Evolutionary conservation across 2,113 vertebrate species (phyloP).

Genomic region (Barnardius zonarius): DNA sequence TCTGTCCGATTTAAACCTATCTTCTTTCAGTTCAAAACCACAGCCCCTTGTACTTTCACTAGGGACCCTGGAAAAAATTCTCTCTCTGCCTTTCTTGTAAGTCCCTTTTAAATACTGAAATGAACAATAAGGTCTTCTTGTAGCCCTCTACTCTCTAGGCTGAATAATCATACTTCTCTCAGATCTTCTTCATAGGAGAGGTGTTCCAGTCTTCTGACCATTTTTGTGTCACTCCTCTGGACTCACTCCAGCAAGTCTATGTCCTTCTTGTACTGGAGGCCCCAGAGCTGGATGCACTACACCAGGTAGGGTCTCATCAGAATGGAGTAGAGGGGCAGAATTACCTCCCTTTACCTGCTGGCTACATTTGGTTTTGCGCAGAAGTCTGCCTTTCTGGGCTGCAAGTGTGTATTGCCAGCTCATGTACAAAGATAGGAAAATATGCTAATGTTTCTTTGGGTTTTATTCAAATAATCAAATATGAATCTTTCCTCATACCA

Average conservation of each 20-base stretch:
- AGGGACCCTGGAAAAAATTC: background rate
- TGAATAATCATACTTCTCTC: background rate
- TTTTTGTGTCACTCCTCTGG: background rate
- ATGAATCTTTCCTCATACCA: background rate
- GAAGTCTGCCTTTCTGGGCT: background rate
- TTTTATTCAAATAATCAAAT: background rate
- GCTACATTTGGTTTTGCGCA: accelerated
- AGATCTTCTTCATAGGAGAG: background rate
- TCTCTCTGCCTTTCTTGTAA: background rate
- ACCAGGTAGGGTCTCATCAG: background rate
- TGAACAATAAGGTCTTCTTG: background rate
- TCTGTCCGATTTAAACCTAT: background rate
- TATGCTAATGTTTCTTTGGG: background rate
- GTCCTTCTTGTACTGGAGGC: background rate
- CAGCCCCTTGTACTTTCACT: background rate
- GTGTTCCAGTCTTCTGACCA: background rate
- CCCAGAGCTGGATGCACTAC: background rate
- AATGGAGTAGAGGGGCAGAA: background rate
- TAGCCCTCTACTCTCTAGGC: background rate
- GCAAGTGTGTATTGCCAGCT: accelerated
- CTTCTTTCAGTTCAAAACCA: background rate
- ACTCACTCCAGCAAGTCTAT: accelerated
- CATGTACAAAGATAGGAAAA: background rate
- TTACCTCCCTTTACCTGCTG: accelerated
- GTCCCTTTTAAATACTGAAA: background rate